Conservation (phyloP, 2,113 vertebrate species). For the Pseudonaja textilis region DNA sequence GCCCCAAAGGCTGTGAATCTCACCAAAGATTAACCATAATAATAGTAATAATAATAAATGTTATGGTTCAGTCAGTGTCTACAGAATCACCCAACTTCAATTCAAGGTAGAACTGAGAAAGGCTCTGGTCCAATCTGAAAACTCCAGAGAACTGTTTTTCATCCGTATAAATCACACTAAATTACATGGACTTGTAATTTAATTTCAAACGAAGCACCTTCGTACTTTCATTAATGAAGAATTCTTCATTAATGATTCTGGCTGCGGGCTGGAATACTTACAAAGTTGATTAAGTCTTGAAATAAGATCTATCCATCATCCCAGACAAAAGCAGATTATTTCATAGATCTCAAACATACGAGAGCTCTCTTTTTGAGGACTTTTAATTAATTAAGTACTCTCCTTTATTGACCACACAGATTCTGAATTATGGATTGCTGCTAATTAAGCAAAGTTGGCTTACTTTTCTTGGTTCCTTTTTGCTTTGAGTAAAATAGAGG, state of each 20-base stretch:
- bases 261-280: background rate
- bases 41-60: background rate
- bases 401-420: conserved; percentile 44
- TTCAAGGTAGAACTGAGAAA: background rate
- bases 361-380: conserved; percentile 46
- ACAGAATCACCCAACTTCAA: background rate
- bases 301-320: conserved; percentile 55
- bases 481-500: background rate
- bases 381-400: conserved; percentile 29
- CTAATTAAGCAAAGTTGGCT: background rate
- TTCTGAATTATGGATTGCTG: background rate
- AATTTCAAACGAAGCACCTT: background rate
- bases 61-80: background rate
- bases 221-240: background rate
- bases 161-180: background rate
- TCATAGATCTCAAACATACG: conserved; percentile 10
- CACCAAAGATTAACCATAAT: too few species aligned
- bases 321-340: conserved; percentile 59
- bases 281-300: conserved; percentile 60
- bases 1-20: too few species aligned
- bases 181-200: background rate
- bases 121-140: background rate
- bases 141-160: background rate
- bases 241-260: background rate
- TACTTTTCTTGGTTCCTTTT: background rate